These are phyloP conservation scores for Epiblema foenella DNA, from an alignment of 2,888 invertebrate genomes.

Conservation along the genomic window DNA sequence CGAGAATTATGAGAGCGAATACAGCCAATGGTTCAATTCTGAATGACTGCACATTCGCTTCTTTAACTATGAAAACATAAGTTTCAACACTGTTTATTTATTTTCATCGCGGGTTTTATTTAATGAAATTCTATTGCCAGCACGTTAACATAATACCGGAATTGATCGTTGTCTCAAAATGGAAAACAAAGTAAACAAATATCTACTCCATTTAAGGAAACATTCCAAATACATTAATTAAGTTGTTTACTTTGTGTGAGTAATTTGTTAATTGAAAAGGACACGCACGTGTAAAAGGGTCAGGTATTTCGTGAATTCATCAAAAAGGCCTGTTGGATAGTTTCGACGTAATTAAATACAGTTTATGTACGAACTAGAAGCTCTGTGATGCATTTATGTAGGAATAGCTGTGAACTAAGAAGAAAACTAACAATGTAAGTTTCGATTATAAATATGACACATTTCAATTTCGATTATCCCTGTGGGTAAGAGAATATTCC, in stretches of 20 bases:
- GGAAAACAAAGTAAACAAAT: constrained; percentile 28
- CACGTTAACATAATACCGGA: constrained; percentile 25
- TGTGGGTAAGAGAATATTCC: too few species aligned
- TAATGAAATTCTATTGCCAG: not conserved
- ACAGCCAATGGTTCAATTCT: not conserved
- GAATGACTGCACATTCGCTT: not conserved
- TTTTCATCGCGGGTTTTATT: not conserved
- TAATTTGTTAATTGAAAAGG: constrained; percentile 36
- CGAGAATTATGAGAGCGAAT: not conserved
- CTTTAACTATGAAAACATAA: not conserved
- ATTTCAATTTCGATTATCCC: too few species aligned
- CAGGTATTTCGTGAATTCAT: not conserved
- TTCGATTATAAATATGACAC: too few species aligned
- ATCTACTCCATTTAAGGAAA: constrained; percentile 21
- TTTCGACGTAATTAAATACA: not conserved
- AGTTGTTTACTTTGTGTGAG: constrained; percentile 34
- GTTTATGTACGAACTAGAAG: not conserved
- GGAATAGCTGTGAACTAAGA: not conserved
- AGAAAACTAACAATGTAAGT: too few species aligned
- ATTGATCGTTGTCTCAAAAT: constrained; percentile 28
- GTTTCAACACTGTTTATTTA: not conserved
- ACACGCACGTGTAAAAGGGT: constrained; percentile 20
- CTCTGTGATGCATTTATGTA: not conserved
- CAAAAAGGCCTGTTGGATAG: not conserved
- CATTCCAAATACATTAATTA: constrained; percentile 30